These are phyloP conservation scores for Coilia nasus DNA, from an alignment of 2,797 vertebrate genomes.

Conservation along the genomic window DNA sequence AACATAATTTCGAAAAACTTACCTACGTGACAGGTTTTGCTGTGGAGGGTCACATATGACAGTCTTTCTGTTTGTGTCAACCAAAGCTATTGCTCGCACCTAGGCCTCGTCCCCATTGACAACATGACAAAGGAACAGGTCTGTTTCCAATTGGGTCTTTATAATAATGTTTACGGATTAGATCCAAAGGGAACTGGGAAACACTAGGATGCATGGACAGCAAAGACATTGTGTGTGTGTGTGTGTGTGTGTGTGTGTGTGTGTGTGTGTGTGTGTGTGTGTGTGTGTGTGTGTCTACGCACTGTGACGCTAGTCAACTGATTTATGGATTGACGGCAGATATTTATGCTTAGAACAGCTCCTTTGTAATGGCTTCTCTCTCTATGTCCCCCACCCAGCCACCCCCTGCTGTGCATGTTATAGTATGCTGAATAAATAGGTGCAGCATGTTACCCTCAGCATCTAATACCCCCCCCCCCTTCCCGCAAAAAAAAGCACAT, in stretches of 20 bases:
- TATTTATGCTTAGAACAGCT: neutral
- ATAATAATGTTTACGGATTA: neutral
- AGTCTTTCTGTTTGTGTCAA: neutral
- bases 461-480: neutral
- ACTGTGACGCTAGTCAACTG: neutral
- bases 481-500: too few species aligned
- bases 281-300: neutral
- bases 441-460: neutral
- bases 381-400: neutral
- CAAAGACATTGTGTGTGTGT: neutral
- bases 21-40: too few species aligned
- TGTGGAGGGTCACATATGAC: neutral
- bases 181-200: neutral
- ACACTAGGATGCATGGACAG: neutral
- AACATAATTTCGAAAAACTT: too few species aligned
- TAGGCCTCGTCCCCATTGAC: neutral
- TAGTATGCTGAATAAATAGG: neutral
- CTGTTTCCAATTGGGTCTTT: neutral
- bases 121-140: neutral
- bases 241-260: neutral
- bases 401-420: neutral
- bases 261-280: constrained; percentile 6
- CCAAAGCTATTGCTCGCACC: neutral
- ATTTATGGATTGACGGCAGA: constrained; percentile 9
- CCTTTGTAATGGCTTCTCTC: neutral